Conservation (phyloP, 1,140 invertebrate species). For the Diorhabda sublineata region DNA sequence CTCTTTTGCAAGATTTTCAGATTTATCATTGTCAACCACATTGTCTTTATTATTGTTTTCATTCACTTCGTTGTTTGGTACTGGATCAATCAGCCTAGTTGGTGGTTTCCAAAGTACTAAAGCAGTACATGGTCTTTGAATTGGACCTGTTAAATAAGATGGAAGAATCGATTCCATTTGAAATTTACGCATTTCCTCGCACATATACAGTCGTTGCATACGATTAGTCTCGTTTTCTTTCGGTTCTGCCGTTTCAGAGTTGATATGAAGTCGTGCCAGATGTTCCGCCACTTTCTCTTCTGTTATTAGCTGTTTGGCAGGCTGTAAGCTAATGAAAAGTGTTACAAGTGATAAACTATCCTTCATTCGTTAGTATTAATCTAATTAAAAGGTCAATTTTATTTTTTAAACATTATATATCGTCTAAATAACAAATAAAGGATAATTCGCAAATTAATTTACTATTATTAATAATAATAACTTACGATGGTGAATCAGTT, state of each 20-base stretch:
- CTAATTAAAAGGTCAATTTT: no score
- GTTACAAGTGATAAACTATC: no score
- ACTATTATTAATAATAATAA: constrained; percentile 6
- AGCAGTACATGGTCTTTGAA: constrained; percentile 70
- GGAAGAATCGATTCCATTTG: constrained; percentile 60
- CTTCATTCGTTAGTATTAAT: no score
- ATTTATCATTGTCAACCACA: neutral
- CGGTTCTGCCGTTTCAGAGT: constrained; percentile 42
- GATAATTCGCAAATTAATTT: constrained; percentile 5
- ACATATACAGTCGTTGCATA: constrained; percentile 47
- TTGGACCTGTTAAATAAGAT: constrained; percentile 53
- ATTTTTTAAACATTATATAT: no score
- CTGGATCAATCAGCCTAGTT: constrained; percentile 22
- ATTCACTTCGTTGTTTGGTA: neutral
- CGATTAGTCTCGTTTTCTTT: constrained; percentile 35
- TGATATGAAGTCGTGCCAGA: constrained; percentile 67
- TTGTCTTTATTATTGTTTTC: constrained; percentile 7
- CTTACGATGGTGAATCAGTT: constrained; percentile 41
- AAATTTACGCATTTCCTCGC: constrained; percentile 65
- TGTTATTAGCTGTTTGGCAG: constrained; percentile 71
- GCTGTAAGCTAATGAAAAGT: constrained; percentile 39
- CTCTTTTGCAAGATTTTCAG: neutral
- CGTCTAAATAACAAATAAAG: neutral
- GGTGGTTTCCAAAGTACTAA: constrained; percentile 73
- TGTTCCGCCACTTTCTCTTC: constrained; percentile 77